Evolutionary conservation across 2,888 invertebrate species (phyloP), one percentile per base, ranked within the genome.

Genomic region (Nomada fucata): DNA sequence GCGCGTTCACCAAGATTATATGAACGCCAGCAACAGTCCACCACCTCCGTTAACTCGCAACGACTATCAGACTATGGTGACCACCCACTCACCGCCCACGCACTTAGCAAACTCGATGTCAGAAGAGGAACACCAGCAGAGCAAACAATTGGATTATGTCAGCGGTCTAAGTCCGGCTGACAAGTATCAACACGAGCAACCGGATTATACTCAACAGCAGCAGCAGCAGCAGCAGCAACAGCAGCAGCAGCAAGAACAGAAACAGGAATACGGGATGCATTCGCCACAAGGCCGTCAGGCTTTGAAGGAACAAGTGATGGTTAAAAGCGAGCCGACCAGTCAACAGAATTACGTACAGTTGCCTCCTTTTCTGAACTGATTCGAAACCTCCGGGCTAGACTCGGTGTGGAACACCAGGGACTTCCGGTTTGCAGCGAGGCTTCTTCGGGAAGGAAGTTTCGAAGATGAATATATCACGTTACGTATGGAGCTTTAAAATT

Each of bases 331-430:
- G 90, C 95, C 95, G 29, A 94, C 94, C 59, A 91, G 92, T 92
- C 89, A 95, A 94, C 96, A 96, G 91, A 95, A 95, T 67, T 96
- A 96, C 91, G 96, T 96, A 57, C 95, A 96, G 73, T 94, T 96
- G 94, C 96, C 96, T 94, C 96, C 96, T 95, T 96, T 97, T 96
- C 95, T 96, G 95, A 96, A 96, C 94, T 96, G 94, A 93, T 92
- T 90, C 92, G 92, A 90, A 91, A 89, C 90, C 91, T 92, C 84
- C 87, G 90, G 85, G 90, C 91, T 88, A 89, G 88, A 83, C 85
- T 87, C 76, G 67, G 70, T 83, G 59, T 83, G 83, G 68, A 67
- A 42, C 65, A 72, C 29, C 42, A 42, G 36, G 29, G 2, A 18
- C 23, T 55, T 29, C 60, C 60, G 23, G 9, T 63, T 53, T 65